phyloP scores from a whole-genome alignment of 2,113 vertebrate genomes.

The Scomber japonicus region DNA sequence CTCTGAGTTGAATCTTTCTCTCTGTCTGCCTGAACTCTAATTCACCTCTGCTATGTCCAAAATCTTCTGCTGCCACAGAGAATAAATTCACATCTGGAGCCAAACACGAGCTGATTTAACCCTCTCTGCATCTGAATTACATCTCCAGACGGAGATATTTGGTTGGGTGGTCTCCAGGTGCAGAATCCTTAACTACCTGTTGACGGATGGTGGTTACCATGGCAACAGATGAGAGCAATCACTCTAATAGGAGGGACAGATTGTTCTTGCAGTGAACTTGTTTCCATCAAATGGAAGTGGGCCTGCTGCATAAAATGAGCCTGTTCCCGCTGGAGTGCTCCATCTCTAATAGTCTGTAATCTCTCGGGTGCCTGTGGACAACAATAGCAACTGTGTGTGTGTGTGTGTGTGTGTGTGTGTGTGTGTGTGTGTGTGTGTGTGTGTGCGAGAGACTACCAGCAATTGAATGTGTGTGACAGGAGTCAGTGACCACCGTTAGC shows the following conservation, averaged over 20 bases:
- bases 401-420: slow-evolving; percentile 20
- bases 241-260: not conserved
- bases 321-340: not conserved
- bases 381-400: not conserved
- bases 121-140: not conserved
- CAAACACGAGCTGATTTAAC: not conserved
- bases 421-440: not conserved
- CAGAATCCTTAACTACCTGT: slow-evolving; percentile 8
- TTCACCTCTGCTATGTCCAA: slow-evolving; percentile 50
- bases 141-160: not conserved
- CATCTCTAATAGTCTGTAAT: slow-evolving; percentile 32
- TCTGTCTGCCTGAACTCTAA: slow-evolving; percentile 56
- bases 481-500: slow-evolving; percentile 52
- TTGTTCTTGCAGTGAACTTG: slow-evolving; percentile 25
- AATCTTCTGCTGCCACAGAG: slow-evolving; percentile 5
- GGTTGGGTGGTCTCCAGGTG: not conserved
- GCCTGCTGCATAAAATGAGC: slow-evolving; percentile 27
- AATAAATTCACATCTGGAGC: slow-evolving; percentile 22
- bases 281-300: slow-evolving; percentile 1
- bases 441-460: not conserved
- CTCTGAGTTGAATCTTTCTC: slow-evolving; percentile 19
- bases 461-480: slow-evolving; percentile 51
- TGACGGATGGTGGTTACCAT: slow-evolving; percentile 5
- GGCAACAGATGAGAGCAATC: slow-evolving; percentile 21
- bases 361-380: not conserved